phyloP scores from a whole-genome alignment of 2,797 vertebrate species.

The Acanthurus tractus region DNA sequence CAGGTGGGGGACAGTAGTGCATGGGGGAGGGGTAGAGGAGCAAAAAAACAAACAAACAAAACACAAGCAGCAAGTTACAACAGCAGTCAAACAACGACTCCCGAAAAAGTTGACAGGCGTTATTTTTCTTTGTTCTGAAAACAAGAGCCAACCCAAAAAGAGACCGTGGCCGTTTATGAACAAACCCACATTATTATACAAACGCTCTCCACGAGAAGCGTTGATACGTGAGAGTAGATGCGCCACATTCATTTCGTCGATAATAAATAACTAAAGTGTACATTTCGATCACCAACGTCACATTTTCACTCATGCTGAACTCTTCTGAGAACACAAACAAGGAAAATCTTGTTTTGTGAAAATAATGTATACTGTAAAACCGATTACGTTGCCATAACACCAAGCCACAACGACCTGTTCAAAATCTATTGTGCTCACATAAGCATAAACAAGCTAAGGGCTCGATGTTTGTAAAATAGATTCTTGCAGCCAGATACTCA shows the following conservation, averaged over 20 bases:
- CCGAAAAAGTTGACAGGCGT: conserved; percentile 74
- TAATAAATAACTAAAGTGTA: conserved; percentile 59
- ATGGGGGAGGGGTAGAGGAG: conserved; percentile 79
- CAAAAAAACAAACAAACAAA: conserved; percentile 78
- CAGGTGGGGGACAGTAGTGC: conserved; percentile 78
- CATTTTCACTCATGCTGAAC: conserved; percentile 53
- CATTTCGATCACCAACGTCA: conserved; percentile 62
- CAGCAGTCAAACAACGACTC: conserved; percentile 67
- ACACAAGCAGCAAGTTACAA: conserved; percentile 74
- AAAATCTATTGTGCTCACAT: conserved; percentile 77
- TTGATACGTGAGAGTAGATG: conserved; percentile 65
- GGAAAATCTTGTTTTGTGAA: conserved; percentile 17
- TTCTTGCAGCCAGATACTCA: conserved; percentile 33
- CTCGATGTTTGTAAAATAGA: conserved; percentile 60
- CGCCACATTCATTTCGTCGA: conserved; percentile 71
- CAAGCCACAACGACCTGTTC: conserved; percentile 72
- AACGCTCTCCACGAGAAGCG: conserved; percentile 65
- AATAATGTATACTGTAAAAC: conserved; percentile 39
- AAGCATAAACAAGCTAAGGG: conserved; percentile 70
- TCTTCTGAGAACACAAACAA: conserved; percentile 21
- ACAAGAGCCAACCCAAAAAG: conserved; percentile 48
- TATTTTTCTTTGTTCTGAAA: conserved; percentile 77
- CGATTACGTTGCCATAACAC: conserved; percentile 60
- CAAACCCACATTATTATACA: conserved; percentile 57
- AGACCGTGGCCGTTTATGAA: conserved; percentile 50